Evolutionary conservation across 2,113 vertebrate genomes (phyloP), one percentile per base, ranked within the genome.

Genomic region (Taurulus bubalis): DNA sequence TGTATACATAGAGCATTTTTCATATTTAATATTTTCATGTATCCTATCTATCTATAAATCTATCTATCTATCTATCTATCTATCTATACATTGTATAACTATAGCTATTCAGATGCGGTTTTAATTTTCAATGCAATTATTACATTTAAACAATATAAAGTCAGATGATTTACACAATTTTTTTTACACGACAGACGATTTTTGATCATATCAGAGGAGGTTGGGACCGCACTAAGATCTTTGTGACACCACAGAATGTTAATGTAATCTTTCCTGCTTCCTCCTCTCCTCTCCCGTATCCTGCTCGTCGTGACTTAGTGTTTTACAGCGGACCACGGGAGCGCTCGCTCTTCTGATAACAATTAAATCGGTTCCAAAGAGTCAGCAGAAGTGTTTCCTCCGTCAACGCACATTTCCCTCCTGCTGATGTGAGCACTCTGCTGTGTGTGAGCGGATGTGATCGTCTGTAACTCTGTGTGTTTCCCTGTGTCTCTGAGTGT

Each of bases 331-430:
- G 40, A 66, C 22, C 8, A 16, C 47, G 22, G 9, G 76, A 38
- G 32, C 59, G 7, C 38, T 75, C 34, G 12, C 68, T 26, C 53
- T 28, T 68, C 58, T 84, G 80, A 84, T 75, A 85, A 90, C 84
- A 83, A 79, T 91, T 68, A 88, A 67, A 47, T 76, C 2, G 28
- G 8, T 85, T 80, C 56, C 8, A 71, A 53, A 36, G 71, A 84
- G 77, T 91, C 86, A 90, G 90, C 88, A 88, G 81, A 87, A 75
- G 82, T 78, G 67, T 83, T 64, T 60, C 34, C 72, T 82, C 75
- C 66, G 69, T 83, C 75, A 60, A 47, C 64, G 74, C 64, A 62
- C 55, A 60, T 81, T 76, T 89, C 38, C 34, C 53, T 90, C 66
- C 6, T 79, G 88, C 88, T 90, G 84, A 89, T 75, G 82, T 56